Evolutionary conservation across 2,888 invertebrate species (phyloP), one percentile per base, ranked within the genome.

Genomic region (Mesoligia furuncula): DNA sequence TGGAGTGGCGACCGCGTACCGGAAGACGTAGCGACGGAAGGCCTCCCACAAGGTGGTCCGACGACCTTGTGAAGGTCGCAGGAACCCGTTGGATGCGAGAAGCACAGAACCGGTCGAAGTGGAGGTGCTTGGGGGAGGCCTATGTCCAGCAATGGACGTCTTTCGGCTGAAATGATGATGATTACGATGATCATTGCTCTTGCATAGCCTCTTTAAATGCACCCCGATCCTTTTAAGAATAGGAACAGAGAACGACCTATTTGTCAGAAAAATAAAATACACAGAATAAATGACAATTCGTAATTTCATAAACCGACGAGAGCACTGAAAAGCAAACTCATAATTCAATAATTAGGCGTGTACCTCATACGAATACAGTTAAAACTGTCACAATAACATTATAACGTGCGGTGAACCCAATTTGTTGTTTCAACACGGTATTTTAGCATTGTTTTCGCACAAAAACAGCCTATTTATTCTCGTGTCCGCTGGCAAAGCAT

Each of bases 381-480:
- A 67, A 77, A 77, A 67, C 45, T 70, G 82, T 67, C 82, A 42
- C 36, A 68, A 77, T 77, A 75, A 64, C 51, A 73, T 84, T 77
- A 70, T 59, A 62, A 70, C n/a, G 68, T 61, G 85, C 73, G 59
- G 72, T 7, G 2, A 81, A 84, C 67, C 76, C 71, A 86, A 88
- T 88, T 87, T 80, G 88, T 76, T 77, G 72, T 81, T 80, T 80
- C 82, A 79, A 87, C 87, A 76, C 80, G 73, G 67, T 78, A 77
- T 88, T 87, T 86, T 82, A 77, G 77, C 84, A 83, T 82, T 89
- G 83, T 86, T 85, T 85, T 85, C 81, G 81, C 61, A 81, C 87
- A 89, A 88, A 89, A 90, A 88, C 81, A 81, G 83, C 78, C 87
- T 88, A 86, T 88, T 88, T 88, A 88, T 90, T 85, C 84, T 76